phyloP scores from a whole-genome alignment of 2,888 invertebrate species.

The Andricus curvator region DNA sequence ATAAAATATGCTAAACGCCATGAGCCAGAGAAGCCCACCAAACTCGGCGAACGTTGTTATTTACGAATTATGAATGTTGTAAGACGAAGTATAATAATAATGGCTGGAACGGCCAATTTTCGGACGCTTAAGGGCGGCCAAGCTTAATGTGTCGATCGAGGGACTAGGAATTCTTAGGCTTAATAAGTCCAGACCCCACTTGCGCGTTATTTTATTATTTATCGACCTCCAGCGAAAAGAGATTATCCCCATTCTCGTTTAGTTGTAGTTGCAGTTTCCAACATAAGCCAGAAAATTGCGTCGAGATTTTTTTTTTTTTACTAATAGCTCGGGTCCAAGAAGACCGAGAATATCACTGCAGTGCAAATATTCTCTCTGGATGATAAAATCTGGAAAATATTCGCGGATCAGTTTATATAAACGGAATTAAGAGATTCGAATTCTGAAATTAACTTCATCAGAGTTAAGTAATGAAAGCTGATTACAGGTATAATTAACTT shows the following conservation, averaged over 20 bases:
- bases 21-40: conserved; percentile 54
- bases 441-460: no score
- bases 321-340: conserved; percentile 4
- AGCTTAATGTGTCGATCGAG: conserved; percentile 58
- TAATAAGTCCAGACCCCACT: conserved; percentile 47
- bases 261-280: neutral
- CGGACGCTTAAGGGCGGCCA: conserved; percentile 54
- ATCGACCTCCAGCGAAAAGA: conserved; percentile 59
- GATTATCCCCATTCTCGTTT: conserved; percentile 51
- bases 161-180: conserved; percentile 55
- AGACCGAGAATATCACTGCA: conserved; percentile 6
- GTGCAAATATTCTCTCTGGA: neutral
- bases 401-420: neutral
- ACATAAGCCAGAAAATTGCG: conserved; percentile 14
- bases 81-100: conserved; percentile 70
- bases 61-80: conserved; percentile 77
- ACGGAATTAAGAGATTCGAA: neutral
- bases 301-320: conserved; percentile 27
- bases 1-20: conserved; percentile 76
- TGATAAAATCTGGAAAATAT: conserved; percentile 18
- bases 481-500: no score
- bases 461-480: no score
- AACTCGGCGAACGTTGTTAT: conserved; percentile 70
- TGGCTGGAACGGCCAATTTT: conserved; percentile 59
- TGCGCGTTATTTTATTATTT: conserved; percentile 53